Evolutionary conservation across 2,113 vertebrate genomes (phyloP).

Genomic region (Pelodiscus sinensis): DNA sequence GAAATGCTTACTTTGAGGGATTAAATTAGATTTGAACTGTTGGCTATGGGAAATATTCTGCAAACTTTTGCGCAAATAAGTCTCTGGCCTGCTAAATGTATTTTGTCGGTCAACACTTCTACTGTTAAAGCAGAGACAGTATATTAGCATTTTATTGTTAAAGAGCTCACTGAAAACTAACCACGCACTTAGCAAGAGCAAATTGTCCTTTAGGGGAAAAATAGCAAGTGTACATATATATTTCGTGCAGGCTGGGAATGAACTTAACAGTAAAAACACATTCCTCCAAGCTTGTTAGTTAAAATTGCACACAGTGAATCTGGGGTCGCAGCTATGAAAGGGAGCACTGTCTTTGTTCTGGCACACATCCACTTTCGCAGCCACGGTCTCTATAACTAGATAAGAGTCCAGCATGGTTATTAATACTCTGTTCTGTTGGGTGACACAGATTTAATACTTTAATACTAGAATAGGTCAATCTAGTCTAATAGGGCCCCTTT

Average conservation of each 20-base stretch:
- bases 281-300: not conserved
- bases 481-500: not conserved
- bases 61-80: not conserved
- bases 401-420: not conserved
- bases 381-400: not conserved
- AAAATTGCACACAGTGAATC: not conserved
- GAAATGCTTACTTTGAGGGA: no score
- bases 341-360: not conserved
- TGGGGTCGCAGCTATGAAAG: not conserved
- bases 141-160: not conserved
- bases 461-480: not conserved
- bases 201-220: not conserved
- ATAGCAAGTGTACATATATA: not conserved
- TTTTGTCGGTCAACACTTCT: rapidly evolving
- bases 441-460: not conserved
- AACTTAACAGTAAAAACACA: not conserved
- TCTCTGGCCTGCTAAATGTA: rapidly evolving
- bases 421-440: not conserved
- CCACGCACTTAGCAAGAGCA: not conserved
- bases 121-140: not conserved
- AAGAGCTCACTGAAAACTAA: not conserved
- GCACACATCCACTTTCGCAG: not conserved
- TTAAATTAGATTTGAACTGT: not conserved
- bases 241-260: not conserved
- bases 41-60: not conserved